Conservation (phyloP, 2,113 vertebrate genomes). For the Carassius auratus region DNA sequence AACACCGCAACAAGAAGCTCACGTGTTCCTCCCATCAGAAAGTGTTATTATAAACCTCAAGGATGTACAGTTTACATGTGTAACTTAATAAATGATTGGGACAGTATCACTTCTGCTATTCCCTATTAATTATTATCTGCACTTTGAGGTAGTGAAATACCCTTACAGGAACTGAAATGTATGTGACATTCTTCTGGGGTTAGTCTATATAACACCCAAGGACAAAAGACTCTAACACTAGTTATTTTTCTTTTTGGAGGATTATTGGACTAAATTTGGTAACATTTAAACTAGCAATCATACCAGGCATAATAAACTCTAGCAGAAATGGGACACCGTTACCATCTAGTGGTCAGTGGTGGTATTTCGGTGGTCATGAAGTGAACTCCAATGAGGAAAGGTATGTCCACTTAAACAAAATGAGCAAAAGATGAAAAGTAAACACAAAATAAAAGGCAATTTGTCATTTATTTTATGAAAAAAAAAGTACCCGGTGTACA, state of each 20-base stretch:
- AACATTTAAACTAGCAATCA: not conserved
- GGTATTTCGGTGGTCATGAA: not conserved
- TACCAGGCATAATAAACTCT: not conserved
- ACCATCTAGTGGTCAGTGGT: slow-evolving; percentile 64
- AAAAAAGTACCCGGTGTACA: slow-evolving; percentile 64
- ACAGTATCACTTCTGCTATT: not conserved
- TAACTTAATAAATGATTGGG: not conserved
- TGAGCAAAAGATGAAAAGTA: not conserved
- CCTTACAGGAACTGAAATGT: not conserved
- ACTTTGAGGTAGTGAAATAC: not conserved
- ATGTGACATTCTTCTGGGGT: not conserved
- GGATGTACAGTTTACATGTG: not conserved
- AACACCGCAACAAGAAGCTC: slow-evolving; percentile 42
- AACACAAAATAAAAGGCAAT: slow-evolving; percentile 21
- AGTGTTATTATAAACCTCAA: not conserved
- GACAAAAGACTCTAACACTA: not conserved
- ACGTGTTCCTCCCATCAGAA: slow-evolving; percentile 11
- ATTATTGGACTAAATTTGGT: not conserved
- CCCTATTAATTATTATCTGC: not conserved
- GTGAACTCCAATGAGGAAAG: no score
- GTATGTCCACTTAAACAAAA: not conserved
- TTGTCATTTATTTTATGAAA: slow-evolving; percentile 59
- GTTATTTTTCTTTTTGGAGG: not conserved
- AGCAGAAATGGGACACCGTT: slow-evolving; percentile 13
- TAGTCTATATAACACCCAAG: not conserved